phyloP scores from a whole-genome alignment of 2,888 invertebrate genomes.

The Papilio protenor region DNA sequence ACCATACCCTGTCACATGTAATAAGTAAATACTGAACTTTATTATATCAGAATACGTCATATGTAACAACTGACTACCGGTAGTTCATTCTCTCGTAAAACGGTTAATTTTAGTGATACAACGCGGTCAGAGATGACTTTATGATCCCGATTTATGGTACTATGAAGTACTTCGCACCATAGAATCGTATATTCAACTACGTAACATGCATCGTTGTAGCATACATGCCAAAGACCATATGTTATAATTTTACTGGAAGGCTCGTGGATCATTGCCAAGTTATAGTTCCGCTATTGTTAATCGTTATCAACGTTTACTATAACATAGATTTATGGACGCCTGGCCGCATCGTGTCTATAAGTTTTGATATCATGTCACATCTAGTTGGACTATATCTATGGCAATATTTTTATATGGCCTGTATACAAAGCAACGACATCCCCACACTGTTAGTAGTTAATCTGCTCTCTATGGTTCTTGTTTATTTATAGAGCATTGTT shows the following conservation, averaged over 20 bases:
- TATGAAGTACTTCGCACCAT: slow-evolving; percentile 65
- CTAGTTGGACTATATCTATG: slow-evolving; percentile 17
- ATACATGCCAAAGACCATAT: slow-evolving; percentile 57
- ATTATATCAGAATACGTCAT: slow-evolving; percentile 50
- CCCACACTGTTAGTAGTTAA: slow-evolving; percentile 60
- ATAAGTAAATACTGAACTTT: slow-evolving; percentile 61
- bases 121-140: slow-evolving; percentile 57
- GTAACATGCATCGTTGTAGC: slow-evolving; percentile 46
- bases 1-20: slow-evolving; percentile 68
- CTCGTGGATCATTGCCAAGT: slow-evolving; percentile 55
- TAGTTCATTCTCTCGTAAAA: slow-evolving; percentile 74
- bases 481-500: slow-evolving; percentile 75
- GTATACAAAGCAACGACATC: slow-evolving; percentile 55
- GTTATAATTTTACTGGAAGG: slow-evolving; percentile 60
- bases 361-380: slow-evolving; percentile 8
- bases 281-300: slow-evolving; percentile 51
- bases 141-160: slow-evolving; percentile 63
- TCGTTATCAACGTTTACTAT: slow-evolving; percentile 46
- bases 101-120: slow-evolving; percentile 71
- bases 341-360: slow-evolving; percentile 28
- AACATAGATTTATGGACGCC: slow-evolving; percentile 29
- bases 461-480: slow-evolving; percentile 62
- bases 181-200: slow-evolving; percentile 48
- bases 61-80: slow-evolving; percentile 62
- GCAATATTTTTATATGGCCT: slow-evolving; percentile 46